Percentiles rank a stretch among this genome's conserved stretches.
Conservation (phyloP, 2,797 vertebrate genomes). For the Anas flavirostris region DNA sequence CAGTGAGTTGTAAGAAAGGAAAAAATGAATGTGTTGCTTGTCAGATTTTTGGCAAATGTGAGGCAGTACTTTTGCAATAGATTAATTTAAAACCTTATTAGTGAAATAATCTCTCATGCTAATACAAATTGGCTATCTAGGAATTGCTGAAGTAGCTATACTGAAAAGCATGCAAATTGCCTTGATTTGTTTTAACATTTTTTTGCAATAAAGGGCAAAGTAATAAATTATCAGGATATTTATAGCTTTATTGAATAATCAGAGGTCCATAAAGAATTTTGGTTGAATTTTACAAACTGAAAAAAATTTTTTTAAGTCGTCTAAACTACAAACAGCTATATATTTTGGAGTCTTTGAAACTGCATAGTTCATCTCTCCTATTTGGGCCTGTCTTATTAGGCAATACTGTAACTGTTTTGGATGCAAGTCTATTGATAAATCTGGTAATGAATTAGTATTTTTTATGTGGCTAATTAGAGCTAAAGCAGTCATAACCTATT, state of each 20-base stretch:
- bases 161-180: background rate
- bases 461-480: background rate
- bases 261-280: background rate
- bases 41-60: constrained; percentile 37
- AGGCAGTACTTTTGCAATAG: constrained; percentile 29
- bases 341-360: background rate
- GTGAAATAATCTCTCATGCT: constrained; percentile 34
- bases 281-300: constrained; percentile 9
- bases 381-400: background rate
- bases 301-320: background rate
- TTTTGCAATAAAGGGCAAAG: background rate
- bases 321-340: background rate
- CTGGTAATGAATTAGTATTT: background rate
- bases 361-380: background rate
- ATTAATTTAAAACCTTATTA: constrained; percentile 57
- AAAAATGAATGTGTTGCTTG: constrained; percentile 42
- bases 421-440: background rate
- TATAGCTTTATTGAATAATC: background rate
- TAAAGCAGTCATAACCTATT: background rate
- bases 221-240: background rate
- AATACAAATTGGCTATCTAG: constrained; percentile 1
- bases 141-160: constrained; percentile 1
- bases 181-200: background rate
- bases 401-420: background rate
- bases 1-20: background rate